A percentile compares a stretch with the other conserved stretches of the same genome.
Conservation (phyloP, 2,113 vertebrate species). For the Lasiurus borealis region DNA sequence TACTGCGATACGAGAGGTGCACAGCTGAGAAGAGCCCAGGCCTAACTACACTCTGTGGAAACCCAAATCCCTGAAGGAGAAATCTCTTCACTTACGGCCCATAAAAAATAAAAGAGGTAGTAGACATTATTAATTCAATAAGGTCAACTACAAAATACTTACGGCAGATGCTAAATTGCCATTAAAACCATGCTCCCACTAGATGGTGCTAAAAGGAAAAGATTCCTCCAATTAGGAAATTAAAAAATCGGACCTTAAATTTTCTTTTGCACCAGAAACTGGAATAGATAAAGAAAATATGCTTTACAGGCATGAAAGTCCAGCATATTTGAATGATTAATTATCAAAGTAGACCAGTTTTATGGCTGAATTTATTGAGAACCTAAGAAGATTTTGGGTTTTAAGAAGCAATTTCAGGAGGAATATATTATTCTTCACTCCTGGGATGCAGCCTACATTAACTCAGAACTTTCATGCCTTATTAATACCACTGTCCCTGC, state of each 20-base stretch:
- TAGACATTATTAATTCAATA: neutral
- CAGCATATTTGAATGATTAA: neutral
- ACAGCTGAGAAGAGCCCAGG: neutral
- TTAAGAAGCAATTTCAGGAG: constrained; percentile 31
- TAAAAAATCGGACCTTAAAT: neutral
- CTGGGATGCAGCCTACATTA: constrained; percentile 8
- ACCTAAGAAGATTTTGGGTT: neutral
- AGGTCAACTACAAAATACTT: neutral
- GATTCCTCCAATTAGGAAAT: neutral
- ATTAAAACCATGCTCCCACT: constrained; percentile 48
- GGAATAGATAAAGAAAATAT: neutral
- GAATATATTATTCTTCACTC: neutral
- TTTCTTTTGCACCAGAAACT: constrained; percentile 45
- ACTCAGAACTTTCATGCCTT: neutral
- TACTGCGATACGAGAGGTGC: neutral
- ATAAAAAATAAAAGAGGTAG: constrained; percentile 23
- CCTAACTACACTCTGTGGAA: neutral
- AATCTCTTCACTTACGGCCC: neutral
- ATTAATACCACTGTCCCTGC: neutral
- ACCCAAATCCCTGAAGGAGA: neutral
- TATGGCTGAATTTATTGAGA: neutral
- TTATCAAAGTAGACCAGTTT: neutral
- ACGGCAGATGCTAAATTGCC: neutral
- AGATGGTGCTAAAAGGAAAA: constrained; percentile 55
- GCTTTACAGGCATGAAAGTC: neutral